phyloP scores from a whole-genome alignment of 1,140 invertebrate species.

The Drosophila kurseongensis region DNA sequence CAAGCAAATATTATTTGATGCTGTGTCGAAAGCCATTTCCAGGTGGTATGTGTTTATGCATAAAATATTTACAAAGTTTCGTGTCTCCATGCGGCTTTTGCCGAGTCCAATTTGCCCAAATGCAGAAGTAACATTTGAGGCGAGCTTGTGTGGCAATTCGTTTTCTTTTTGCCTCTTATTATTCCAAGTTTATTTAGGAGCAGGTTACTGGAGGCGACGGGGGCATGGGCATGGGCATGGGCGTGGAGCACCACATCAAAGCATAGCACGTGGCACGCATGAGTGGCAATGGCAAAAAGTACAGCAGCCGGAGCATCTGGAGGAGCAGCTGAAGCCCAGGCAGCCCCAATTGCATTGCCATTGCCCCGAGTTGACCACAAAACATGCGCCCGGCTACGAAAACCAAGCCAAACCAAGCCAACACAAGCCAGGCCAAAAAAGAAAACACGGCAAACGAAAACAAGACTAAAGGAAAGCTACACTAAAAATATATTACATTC shows the following conservation, averaged over 20 bases:
- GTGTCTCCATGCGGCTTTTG: constrained; percentile 60
- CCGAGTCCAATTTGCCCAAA: constrained; percentile 78
- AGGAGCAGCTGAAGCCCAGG: constrained; percentile 31
- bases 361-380: constrained; percentile 75
- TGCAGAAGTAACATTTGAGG: constrained; percentile 72
- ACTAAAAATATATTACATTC: constrained; percentile 10
- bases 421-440: constrained; percentile 30
- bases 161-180: constrained; percentile 65
- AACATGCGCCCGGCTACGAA: constrained; percentile 64
- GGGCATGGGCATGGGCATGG: too few species aligned
- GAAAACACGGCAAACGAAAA: constrained; percentile 35
- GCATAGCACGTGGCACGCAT: constrained; percentile 79
- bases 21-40: constrained; percentile 78
- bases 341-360: constrained; percentile 73
- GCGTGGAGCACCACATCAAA: constrained; percentile 68
- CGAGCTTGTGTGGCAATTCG: constrained; percentile 35
- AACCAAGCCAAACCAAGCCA: constrained; percentile 24
- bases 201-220: constrained; percentile 27
- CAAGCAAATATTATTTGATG: constrained; percentile 82
- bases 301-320: constrained; percentile 36
- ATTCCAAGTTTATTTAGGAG: constrained; percentile 80
- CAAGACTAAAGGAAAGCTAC: constrained; percentile 19
- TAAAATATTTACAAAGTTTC: constrained; percentile 80
- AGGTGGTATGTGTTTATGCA: constrained; percentile 79
- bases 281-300: constrained; percentile 77